Evolutionary conservation across 2,888 invertebrate genomes (phyloP).

Genomic region (Oscheius sp.): DNA sequence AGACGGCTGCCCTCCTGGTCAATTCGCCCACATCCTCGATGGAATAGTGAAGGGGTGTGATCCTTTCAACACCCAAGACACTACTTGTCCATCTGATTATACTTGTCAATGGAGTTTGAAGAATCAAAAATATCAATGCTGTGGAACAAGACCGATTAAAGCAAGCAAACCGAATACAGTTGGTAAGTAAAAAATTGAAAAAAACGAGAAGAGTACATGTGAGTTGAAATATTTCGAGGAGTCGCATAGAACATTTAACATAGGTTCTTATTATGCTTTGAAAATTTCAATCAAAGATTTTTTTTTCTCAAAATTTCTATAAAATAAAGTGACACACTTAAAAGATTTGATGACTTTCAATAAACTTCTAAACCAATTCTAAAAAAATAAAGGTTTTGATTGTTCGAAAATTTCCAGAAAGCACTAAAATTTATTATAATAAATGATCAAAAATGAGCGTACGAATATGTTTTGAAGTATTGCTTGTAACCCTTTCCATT

Average conservation of each 20-base stretch:
- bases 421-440: too few relatives aligned
- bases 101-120: slow-evolving; percentile 52
- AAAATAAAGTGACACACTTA: too few relatives aligned
- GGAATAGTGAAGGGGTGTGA: slow-evolving; percentile 47
- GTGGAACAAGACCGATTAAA: slow-evolving; percentile 47
- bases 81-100: slow-evolving; percentile 43
- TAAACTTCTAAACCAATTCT: too few relatives aligned
- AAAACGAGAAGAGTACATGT: neutral
- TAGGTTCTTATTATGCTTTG: too few relatives aligned
- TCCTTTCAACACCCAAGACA: slow-evolving; percentile 41
- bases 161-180: slow-evolving; percentile 37
- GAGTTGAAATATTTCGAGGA: neutral
- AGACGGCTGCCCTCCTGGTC: slow-evolving; percentile 57
- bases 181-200: neutral
- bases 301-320: too few relatives aligned
- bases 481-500: neutral
- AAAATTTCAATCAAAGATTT: too few relatives aligned
- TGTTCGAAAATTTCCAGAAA: too few relatives aligned
- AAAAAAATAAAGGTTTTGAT: too few relatives aligned
- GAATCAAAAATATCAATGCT: slow-evolving; percentile 55
- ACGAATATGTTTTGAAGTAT: neutral
- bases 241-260: too few relatives aligned
- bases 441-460: too few relatives aligned
- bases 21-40: slow-evolving; percentile 50
- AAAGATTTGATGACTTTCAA: too few relatives aligned